Evolutionary conservation across 2,113 vertebrate genomes (phyloP).

Genomic region (Pseudolaguvia tuberculata): DNA sequence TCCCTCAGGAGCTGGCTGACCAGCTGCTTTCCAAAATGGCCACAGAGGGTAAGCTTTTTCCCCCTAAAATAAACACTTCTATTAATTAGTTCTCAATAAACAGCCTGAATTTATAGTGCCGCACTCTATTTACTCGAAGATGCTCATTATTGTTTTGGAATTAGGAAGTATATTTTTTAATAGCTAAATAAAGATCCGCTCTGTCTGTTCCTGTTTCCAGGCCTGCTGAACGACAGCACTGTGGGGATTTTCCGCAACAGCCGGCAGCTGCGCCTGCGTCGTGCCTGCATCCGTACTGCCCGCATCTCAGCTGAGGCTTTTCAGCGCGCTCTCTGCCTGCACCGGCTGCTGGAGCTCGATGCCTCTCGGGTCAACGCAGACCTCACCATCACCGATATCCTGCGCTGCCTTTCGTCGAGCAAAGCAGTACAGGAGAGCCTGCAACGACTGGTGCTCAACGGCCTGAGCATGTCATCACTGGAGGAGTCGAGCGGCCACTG

Average conservation of each 20-base stretch:
- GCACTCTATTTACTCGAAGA: neutral
- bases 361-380: conserved; percentile 93
- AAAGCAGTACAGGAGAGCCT: conserved; percentile 88
- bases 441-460: conserved; percentile 89
- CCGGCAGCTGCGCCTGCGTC: conserved; percentile 84
- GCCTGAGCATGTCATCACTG: conserved; percentile 90
- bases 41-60: conserved; percentile 76
- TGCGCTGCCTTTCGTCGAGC: conserved; percentile 87
- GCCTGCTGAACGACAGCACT: conserved; percentile 91
- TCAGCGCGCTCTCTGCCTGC: conserved; percentile 86
- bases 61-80: neutral
- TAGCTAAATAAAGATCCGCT: neutral
- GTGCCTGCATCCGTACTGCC: conserved; percentile 90
- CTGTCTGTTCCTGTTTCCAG: conserved; percentile 59
- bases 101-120: neutral
- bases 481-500: conserved; percentile 85
- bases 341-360: conserved; percentile 90
- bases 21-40: conserved; percentile 93
- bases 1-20: conserved; percentile 95
- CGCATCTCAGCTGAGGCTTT: conserved; percentile 96
- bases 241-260: conserved; percentile 90
- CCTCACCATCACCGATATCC: conserved; percentile 94
- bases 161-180: neutral
- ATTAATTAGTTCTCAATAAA: neutral
- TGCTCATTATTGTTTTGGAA: neutral